phyloP scores from a whole-genome alignment of 2,113 vertebrate genomes.

The Carlito syrichta region DNA sequence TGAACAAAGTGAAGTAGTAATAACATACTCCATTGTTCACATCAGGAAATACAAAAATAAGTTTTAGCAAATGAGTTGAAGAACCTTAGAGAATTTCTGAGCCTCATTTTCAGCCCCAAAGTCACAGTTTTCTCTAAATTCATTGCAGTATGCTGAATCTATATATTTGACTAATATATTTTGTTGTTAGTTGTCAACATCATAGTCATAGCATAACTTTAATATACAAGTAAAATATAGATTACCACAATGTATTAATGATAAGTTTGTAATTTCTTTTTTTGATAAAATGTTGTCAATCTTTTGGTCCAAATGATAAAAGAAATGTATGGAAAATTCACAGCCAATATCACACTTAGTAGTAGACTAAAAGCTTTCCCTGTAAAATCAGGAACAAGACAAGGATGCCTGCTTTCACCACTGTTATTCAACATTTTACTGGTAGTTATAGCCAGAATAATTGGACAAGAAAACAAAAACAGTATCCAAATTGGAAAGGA shows the following conservation, averaged over 20 bases:
- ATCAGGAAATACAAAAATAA: background rate
- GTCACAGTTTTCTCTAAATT: background rate
- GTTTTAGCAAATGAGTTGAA: background rate
- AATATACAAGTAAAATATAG: background rate
- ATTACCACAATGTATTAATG: background rate
- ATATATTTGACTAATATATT: background rate
- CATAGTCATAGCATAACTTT: background rate
- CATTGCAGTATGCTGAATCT: background rate
- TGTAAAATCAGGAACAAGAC: background rate
- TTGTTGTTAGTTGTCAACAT: background rate
- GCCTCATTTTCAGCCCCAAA: background rate
- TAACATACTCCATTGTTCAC: background rate
- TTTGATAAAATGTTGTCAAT: background rate
- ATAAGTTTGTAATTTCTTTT: conserved; percentile 17
- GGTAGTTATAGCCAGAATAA: background rate
- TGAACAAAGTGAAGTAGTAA: background rate
- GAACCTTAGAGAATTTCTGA: background rate
- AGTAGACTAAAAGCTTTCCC: background rate
- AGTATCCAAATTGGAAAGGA: background rate
- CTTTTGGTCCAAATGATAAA: background rate
- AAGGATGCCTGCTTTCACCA: background rate
- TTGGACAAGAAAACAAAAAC: background rate
- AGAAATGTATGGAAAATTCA: background rate
- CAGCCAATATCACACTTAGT: background rate
- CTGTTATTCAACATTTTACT: background rate